Base-by-base conservation (phyloP, 2,113 vertebrate species). In the Andinoacara biseriatus region DNA sequence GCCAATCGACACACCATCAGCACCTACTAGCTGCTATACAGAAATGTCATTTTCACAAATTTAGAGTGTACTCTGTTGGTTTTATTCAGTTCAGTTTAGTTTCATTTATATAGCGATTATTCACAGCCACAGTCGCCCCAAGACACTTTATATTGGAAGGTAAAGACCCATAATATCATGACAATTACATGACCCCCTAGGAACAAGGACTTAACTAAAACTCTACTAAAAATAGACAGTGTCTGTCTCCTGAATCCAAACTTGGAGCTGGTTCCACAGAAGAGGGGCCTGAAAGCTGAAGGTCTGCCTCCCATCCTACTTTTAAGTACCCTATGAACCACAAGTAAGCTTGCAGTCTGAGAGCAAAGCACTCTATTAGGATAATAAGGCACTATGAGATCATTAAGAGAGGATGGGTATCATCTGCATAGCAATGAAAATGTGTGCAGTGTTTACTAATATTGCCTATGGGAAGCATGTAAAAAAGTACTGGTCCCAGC, bases 1-100 rank as follows among this genome's bases (percentile, higher is more conserved):
- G 76, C 74, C 79, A 58, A 62, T 87, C 74, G 77, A 72, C 85
- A 77, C 84, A 62, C 35, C 29, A 80, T 76, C 80, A 87, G 54
- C 78, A 82, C 57, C 84, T 67, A 60, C 54, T 49, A 17, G 22
- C 52, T 59, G 38, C 14, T 56, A 29, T 38, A 80, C 46, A 76
- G 20, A 65, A 52, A 3, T 4, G 13, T 43, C 5, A 31, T 84
- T 79, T 81, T 35, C 43, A 59, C 22, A 52, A 31, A 86, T 63
- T 78, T 26, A 38, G 2, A 67, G 26, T 76, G 24, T 74, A 4
- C 26, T 77, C 43, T 65, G 35, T 15, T 13, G 24, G 33, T 24
- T 57, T 46, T 63, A 15, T 74, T 67, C 8, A 38, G 43, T 67
- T 46, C 38, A 10, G 10, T 40, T 46, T 15, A 3, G 14, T 67